Conservation (phyloP, 2,888 invertebrate genomes). For the Acanthoscelides obtectus region DNA sequence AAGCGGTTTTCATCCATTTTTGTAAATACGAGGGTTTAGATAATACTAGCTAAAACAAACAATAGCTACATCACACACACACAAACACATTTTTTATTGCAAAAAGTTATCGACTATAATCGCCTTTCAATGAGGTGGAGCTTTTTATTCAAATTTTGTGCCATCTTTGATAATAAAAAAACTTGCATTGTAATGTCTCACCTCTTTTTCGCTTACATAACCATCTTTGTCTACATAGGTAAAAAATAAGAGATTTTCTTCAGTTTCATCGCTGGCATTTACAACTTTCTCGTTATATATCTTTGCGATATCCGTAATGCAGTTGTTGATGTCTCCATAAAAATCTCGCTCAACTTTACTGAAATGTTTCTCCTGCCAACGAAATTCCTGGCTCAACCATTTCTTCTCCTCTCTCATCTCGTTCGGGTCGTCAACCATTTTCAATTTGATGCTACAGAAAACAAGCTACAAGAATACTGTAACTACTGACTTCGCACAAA, state of each 20-base stretch:
- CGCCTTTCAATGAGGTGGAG: too few species aligned
- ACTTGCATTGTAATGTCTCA: too few species aligned
- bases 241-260: conserved; percentile 49
- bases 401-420: conserved; percentile 17
- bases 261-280: conserved; percentile 33
- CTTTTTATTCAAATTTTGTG: too few species aligned
- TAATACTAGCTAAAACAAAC: not conserved
- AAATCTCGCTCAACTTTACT: conserved; percentile 57
- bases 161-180: too few species aligned
- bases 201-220: conserved; percentile 33
- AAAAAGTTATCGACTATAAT: too few species aligned
- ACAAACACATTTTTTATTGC: too few species aligned
- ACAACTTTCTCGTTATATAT: conserved; percentile 50
- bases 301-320: conserved; percentile 57
- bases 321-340: conserved; percentile 59
- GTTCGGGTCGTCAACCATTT: conserved; percentile 23
- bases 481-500: too few species aligned
- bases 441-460: conserved; percentile 9
- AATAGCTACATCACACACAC: too few species aligned
- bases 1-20: conserved; percentile 4
- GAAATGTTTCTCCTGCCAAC: conserved; percentile 72
- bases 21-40: conserved; percentile 5
- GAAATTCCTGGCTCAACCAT: conserved; percentile 46
- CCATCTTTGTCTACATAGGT: conserved; percentile 59
- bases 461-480: too few species aligned